Conservation (phyloP, 2,797 vertebrate species). For the Hippocampus kuda region DNA sequence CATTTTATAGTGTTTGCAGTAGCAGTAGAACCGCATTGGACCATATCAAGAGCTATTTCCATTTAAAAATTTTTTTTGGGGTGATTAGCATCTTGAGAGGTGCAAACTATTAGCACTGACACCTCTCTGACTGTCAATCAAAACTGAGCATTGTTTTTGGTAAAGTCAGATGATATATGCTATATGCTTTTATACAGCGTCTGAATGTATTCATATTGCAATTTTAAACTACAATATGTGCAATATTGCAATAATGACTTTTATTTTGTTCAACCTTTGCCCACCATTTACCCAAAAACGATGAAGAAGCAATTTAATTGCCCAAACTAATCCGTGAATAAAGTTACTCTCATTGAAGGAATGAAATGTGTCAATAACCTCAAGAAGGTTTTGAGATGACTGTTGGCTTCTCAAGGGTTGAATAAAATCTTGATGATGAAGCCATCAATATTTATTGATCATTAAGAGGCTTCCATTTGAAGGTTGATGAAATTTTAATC, state of each 20-base stretch:
- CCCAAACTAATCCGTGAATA: too few species aligned
- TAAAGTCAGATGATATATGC: background rate
- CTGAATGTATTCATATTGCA: background rate
- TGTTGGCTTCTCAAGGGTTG: conserved; percentile 27
- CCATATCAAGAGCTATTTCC: background rate
- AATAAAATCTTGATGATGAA: conserved; percentile 48
- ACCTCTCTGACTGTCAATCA: background rate
- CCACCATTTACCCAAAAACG: background rate
- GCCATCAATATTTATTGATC: conserved; percentile 64
- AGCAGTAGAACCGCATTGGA: background rate
- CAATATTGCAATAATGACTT: background rate
- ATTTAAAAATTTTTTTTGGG: background rate
- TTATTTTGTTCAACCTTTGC: background rate
- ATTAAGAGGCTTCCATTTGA: conserved; percentile 35
- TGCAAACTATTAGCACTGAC: background rate
- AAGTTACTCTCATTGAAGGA: conserved; percentile 3
- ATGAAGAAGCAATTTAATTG: background rate
- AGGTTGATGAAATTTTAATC: conserved; percentile 55
- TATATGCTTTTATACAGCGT: too few species aligned
- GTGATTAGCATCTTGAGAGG: background rate
- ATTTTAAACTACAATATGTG: background rate
- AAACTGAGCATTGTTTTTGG: background rate
- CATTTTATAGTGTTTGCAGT: conserved; percentile 2
- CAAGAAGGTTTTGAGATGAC: conserved; percentile 15
- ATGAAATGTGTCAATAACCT: conserved; percentile 25